Evolutionary conservation across 1,140 invertebrate species (phyloP), one percentile per base, ranked within the genome.

Genomic region (Pachypeltis micranthus): DNA sequence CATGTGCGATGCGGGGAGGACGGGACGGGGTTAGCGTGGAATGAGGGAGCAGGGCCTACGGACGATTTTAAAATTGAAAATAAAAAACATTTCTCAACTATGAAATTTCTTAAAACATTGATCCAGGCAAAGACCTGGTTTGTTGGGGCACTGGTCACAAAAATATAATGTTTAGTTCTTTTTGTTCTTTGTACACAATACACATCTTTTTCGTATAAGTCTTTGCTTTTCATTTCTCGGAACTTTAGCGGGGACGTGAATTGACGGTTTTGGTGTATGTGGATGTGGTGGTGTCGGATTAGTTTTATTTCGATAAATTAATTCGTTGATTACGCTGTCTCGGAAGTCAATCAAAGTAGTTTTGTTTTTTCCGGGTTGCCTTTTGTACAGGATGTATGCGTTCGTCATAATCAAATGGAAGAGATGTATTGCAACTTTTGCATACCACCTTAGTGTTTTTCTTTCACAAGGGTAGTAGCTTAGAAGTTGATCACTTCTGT

Each of bases 361-460:
- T 51, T 51, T 51, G 47, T 51, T 51, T 51, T 51, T 51, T 51
- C 47, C 47, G 47, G 47, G 47, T 51, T 51, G 47, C 10, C 47
- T 51, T 51, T 59, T 7, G 27, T 28, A 59, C 57, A 31, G 4
- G n/a, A 63, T 59, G 24, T 44, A 57, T 12, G 27, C 19, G 39
- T 66, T 66, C 31, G 61, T 31, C 26, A 68, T 56, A 7, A 57
- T 24, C 31, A 66, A 34, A 44, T 66, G 65, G 12, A 66, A 26
- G 23, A 64, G 44, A 61, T 66, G 63, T 27, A 68, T 59, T 34
- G 55, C 63, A 24, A 67, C 31, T 56, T 66, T 66, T 27, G 61
- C 64, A 34, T 68, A 68, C 63, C 65, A 66, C 25, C 59, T 63
- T 27, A 66, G 16, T 7, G 60, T 67, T 63, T 67, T 66, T 24